These are phyloP conservation scores for Calyptommatus sinebrachiatus DNA, from an alignment of 2,113 vertebrate genomes.

Conservation along the genomic window DNA sequence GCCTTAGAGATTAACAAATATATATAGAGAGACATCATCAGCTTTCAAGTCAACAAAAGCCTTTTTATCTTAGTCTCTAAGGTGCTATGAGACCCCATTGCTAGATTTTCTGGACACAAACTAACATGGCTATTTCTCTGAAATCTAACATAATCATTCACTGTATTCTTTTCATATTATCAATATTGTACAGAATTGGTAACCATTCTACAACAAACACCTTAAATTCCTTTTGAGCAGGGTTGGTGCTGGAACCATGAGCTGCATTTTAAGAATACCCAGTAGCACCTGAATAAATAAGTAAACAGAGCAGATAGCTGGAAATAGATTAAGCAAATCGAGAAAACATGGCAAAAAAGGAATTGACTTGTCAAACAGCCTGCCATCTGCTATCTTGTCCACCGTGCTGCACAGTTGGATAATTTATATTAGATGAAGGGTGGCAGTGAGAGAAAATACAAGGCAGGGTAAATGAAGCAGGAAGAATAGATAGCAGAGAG, in stretches of 20 bases:
- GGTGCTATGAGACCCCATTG: no score
- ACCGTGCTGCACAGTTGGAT: conserved; percentile 8
- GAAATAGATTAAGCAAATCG: conserved; percentile 41
- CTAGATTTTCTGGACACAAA: no score
- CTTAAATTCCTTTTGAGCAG: conserved; percentile 6
- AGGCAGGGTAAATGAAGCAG: conserved; percentile 6
- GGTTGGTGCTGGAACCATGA: conserved; percentile 15
- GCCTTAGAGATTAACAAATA: no score
- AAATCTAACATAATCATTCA: not conserved
- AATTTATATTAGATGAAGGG: conserved; percentile 21
- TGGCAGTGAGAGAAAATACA: not conserved
- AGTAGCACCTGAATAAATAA: conserved; percentile 34
- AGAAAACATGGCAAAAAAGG: conserved; percentile 39
- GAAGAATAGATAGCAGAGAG: conserved; percentile 22
- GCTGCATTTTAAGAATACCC: not conserved
- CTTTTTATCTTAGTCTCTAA: no score
- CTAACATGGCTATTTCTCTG: no score
- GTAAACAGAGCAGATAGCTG: conserved; percentile 29
- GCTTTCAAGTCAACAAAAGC: no score
- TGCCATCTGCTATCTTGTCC: conserved; percentile 17
- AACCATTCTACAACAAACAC: conserved; percentile 1
- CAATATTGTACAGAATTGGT: conserved; percentile 23
- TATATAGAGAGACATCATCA: no score
- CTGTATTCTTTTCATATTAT: not conserved
- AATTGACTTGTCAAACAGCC: conserved; percentile 29